A percentile compares a stretch with the other conserved stretches of the same genome.
phyloP scores from a whole-genome alignment of 1,140 invertebrate genomes.

The Procambarus virginalis region DNA sequence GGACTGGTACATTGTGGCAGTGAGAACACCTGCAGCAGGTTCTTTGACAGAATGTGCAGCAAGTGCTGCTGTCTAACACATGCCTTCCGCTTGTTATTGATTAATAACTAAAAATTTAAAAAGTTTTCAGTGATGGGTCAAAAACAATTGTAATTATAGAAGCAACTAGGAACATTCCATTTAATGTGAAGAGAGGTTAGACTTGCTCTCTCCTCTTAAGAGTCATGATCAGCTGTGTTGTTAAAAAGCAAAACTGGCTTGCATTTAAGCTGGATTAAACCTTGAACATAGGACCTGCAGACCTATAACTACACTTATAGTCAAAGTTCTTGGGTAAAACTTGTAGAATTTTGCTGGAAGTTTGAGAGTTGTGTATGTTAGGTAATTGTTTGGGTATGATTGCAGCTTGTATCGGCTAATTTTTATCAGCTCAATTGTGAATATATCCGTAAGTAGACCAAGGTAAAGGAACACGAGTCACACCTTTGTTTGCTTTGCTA shows the following conservation, averaged over 20 bases:
- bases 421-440: slow-evolving; percentile 58
- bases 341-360: not conserved
- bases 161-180: not conserved
- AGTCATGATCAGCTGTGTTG: slow-evolving; percentile 48
- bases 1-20: no score
- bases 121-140: not conserved
- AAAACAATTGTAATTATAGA: not conserved
- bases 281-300: not conserved
- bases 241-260: slow-evolving; percentile 19
- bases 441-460: slow-evolving; percentile 36
- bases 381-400: slow-evolving; percentile 8
- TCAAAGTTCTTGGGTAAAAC: not conserved
- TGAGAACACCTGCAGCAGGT: no score
- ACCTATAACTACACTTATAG: not conserved
- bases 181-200: not conserved
- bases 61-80: no score
- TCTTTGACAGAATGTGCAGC: no score
- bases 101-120: no score
- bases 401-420: slow-evolving; percentile 42
- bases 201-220: not conserved
- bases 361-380: not conserved
- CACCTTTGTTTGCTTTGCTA: slow-evolving; percentile 51
- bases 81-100: no score
- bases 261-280: not conserved
- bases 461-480: slow-evolving; percentile 14